These are phyloP conservation scores for Cottoperca gobio DNA, from an alignment of 2,797 vertebrate genomes.

Conservation along the genomic window DNA sequence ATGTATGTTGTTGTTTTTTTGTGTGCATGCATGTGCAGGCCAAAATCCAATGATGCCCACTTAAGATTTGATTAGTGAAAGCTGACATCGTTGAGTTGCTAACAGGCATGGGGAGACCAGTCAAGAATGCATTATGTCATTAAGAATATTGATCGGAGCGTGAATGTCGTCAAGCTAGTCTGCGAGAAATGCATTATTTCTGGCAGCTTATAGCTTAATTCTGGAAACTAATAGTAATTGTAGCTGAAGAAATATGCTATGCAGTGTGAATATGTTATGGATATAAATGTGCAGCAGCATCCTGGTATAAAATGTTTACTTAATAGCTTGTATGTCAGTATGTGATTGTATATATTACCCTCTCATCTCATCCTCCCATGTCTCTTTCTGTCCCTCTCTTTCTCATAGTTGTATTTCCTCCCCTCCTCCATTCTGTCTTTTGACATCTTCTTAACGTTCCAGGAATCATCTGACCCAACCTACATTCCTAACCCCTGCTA, in stretches of 20 bases:
- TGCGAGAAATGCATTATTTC: constrained; percentile 57
- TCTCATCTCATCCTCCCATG: background rate
- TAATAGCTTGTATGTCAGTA: constrained; percentile 5
- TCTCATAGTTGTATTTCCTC: background rate
- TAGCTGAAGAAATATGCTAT: constrained; percentile 9
- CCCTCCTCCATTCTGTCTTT: background rate
- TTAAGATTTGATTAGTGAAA: constrained; percentile 59
- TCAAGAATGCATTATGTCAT: constrained; percentile 77
- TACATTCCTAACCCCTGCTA: constrained; percentile 90
- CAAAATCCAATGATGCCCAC: constrained; percentile 61
- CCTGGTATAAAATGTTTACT: background rate
- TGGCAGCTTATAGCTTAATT: constrained; percentile 26
- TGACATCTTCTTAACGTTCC: constrained; percentile 2
- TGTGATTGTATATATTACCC: background rate
- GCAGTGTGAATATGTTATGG: constrained; percentile 9
- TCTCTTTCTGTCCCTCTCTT: background rate
- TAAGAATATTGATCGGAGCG: constrained; percentile 72
- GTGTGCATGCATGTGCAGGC: constrained; percentile 17
- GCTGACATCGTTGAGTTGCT: constrained; percentile 30
- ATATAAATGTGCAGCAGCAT: background rate
- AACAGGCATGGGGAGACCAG: constrained; percentile 57
- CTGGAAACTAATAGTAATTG: constrained; percentile 16
- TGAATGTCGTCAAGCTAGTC: constrained; percentile 45
- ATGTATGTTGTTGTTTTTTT: constrained; percentile 1
- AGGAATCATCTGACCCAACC: constrained; percentile 75